Conservation (phyloP, 2,888 invertebrate genomes). For the Acanthacorydalis orientalis region DNA sequence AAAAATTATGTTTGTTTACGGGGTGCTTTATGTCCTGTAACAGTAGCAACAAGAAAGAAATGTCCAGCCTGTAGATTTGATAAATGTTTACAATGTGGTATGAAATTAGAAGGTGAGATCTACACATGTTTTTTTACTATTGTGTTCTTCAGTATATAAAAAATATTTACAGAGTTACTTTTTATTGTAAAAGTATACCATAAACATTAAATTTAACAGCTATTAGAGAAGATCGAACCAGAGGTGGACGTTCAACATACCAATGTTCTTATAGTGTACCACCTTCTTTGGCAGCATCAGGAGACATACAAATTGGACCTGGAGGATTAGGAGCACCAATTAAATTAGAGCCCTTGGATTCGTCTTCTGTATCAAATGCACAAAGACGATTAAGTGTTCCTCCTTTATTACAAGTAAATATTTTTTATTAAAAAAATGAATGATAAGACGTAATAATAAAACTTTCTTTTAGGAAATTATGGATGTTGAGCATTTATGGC, state of each 20-base stretch:
- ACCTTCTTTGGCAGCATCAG: constrained; percentile 34
- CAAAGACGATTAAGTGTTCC: constrained; percentile 30
- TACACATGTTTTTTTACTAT: neutral
- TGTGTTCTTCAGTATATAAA: neutral
- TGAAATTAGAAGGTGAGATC: constrained; percentile 77
- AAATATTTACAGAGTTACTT: neutral
- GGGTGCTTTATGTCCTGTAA: constrained; percentile 82
- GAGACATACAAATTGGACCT: constrained; percentile 26
- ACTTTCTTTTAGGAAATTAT: constrained; percentile 62
- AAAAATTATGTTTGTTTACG: constrained; percentile 90
- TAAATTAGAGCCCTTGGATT: constrained; percentile 32
- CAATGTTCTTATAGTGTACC: constrained; percentile 87
- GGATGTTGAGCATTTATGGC: constrained; percentile 92
- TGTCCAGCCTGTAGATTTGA: constrained; percentile 95
- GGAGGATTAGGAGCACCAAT: constrained; percentile 26
- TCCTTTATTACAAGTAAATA: constrained; percentile 45
- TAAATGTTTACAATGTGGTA: constrained; percentile 87
- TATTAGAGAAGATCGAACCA: constrained; percentile 83
- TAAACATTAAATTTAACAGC: constrained; percentile 32
- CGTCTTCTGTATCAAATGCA: constrained; percentile 20
- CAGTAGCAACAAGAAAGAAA: constrained; percentile 85
- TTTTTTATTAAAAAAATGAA: neutral
- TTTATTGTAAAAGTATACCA: neutral
- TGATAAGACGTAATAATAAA: neutral
- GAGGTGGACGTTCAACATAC: constrained; percentile 91